Conservation (phyloP, 2,888 invertebrate species). For the Chloroclysta siterata region DNA sequence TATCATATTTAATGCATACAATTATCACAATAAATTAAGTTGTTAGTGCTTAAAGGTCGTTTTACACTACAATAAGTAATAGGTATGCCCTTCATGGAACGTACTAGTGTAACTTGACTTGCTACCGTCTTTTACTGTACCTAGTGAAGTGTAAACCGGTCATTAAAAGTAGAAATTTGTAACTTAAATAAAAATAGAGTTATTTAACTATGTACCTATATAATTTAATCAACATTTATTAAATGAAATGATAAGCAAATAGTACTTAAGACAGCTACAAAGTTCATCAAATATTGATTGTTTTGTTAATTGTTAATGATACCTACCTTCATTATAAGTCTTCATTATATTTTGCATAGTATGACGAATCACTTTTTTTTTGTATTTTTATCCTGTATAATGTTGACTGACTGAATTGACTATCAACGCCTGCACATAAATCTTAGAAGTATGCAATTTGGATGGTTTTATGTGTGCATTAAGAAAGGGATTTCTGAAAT, state of each 20-base stretch:
- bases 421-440: too few relatives aligned
- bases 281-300: too few relatives aligned
- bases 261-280: background rate
- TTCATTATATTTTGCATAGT: slow-evolving; percentile 18
- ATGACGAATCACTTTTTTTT: background rate
- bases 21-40: background rate
- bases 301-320: too few relatives aligned
- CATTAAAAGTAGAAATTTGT: slow-evolving; percentile 3
- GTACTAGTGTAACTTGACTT: too few relatives aligned
- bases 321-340: background rate
- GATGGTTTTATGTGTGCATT: too few relatives aligned
- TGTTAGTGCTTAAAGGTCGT: background rate
- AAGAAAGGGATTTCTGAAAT: too few relatives aligned
- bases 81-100: too few relatives aligned
- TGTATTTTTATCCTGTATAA: too few relatives aligned
- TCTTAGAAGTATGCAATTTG: too few relatives aligned
- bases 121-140: background rate
- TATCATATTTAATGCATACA: background rate
- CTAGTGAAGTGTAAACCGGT: background rate
- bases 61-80: background rate
- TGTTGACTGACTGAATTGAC: too few relatives aligned
- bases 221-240: background rate
- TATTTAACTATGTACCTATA: too few relatives aligned
- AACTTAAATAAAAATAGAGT: background rate
- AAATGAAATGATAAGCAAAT: background rate